phyloP scores from a whole-genome alignment of 2,113 vertebrate species.

The Takifugu flavidus region DNA sequence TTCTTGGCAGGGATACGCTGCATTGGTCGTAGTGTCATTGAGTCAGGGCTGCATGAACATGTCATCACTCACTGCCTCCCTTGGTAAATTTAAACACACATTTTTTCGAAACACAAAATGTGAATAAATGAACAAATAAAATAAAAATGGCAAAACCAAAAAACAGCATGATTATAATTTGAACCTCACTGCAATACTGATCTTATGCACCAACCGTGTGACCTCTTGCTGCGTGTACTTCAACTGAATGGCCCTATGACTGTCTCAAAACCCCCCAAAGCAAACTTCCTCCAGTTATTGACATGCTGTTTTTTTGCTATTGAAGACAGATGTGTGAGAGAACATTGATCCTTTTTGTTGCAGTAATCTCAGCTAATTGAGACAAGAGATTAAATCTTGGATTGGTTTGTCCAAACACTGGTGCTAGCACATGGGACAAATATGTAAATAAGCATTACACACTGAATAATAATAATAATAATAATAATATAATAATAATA shows the following conservation, averaged over 20 bases:
- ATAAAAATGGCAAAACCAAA: no score
- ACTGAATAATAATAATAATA: background rate
- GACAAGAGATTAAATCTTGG: no score
- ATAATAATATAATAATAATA: no score
- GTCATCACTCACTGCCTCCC: conserved; percentile 11
- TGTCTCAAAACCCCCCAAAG: no score
- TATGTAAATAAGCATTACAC: background rate
- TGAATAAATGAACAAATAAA: background rate
- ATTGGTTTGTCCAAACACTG: background rate
- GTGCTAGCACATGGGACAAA: background rate
- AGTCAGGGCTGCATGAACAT: conserved; percentile 31
- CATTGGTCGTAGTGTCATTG: conserved; percentile 19
- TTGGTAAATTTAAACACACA: conserved; percentile 12
- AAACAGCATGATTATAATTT: background rate
- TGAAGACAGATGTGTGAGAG: background rate
- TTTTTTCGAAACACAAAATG: background rate
- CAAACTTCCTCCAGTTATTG: no score
- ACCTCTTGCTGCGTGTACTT: no score
- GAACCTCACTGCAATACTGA: background rate
- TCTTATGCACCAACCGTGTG: no score
- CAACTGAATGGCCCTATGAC: no score
- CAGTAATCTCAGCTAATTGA: background rate
- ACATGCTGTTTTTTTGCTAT: background rate
- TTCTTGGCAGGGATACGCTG: conserved; percentile 11
- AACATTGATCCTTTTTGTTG: background rate